A percentile compares a stretch with the other conserved stretches of the same genome.
Conservation (phyloP, 2,888 invertebrate genomes). For the Xestia xanthographa region DNA sequence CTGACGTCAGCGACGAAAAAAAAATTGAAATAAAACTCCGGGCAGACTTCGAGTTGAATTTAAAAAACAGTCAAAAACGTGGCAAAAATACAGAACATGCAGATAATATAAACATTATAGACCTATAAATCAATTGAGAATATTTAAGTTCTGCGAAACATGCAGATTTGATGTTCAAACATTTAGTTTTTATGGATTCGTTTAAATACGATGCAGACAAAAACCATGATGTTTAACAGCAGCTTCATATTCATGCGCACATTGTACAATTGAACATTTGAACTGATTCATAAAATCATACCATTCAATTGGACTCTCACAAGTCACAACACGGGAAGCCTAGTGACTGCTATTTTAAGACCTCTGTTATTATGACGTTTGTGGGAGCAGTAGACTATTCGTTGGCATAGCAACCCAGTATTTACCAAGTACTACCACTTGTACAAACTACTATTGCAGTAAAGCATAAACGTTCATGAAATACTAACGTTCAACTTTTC, state of each 20-base stretch:
- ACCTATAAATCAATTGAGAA: conserved; percentile 55
- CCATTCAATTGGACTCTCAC: conserved; percentile 16
- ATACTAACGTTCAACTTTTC: not conserved
- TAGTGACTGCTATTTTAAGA: conserved; percentile 33
- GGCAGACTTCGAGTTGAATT: conserved; percentile 25
- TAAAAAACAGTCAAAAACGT: conserved; percentile 39
- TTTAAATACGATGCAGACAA: conserved; percentile 33
- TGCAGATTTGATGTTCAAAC: conserved; percentile 38
- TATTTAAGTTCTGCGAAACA: conserved; percentile 49
- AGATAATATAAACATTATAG: conserved; percentile 47
- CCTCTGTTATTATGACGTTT: conserved; percentile 41
- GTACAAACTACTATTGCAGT: not conserved
- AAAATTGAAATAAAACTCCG: conserved; percentile 32
- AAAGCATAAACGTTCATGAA: not conserved
- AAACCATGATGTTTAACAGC: conserved; percentile 5
- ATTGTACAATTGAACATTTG: conserved; percentile 1
- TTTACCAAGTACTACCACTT: conserved; percentile 2
- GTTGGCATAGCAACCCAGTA: conserved; percentile 43
- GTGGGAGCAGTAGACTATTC: conserved; percentile 7
- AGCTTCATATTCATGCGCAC: not conserved
- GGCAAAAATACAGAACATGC: conserved; percentile 46
- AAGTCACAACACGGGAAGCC: conserved; percentile 22
- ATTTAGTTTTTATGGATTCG: conserved; percentile 30
- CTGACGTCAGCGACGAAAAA: conserved; percentile 45
- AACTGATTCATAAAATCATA: conserved; percentile 6